Conservation (phyloP, 2,113 vertebrate species). For the Oryzias curvinotus region DNA sequence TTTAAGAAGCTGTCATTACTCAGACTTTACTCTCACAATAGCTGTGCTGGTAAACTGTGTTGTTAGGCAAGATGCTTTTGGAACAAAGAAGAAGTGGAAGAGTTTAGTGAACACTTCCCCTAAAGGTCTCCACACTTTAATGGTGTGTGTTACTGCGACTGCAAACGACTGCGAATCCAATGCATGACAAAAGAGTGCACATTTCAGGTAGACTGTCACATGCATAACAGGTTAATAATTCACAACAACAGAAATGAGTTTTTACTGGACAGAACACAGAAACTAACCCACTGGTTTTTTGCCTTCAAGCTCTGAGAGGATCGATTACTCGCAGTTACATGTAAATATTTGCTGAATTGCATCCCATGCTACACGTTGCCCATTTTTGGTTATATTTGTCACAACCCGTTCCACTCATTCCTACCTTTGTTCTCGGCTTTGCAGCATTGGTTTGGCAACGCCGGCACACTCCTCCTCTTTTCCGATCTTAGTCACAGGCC, state of each 20-base stretch:
- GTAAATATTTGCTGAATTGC: slow-evolving; percentile 45
- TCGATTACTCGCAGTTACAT: slow-evolving; percentile 27
- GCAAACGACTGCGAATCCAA: slow-evolving; percentile 14
- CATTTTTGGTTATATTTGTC: slow-evolving; percentile 56
- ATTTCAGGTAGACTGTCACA: slow-evolving; percentile 3
- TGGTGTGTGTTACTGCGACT: slow-evolving; percentile 17
- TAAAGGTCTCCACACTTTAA: slow-evolving; percentile 24
- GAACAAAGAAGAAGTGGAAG: slow-evolving; percentile 50
- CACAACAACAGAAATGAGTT: slow-evolving; percentile 8
- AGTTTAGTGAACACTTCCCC: slow-evolving; percentile 48
- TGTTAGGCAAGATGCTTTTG: slow-evolving; percentile 17
- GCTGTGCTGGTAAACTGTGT: slow-evolving; percentile 4
- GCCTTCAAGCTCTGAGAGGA: slow-evolving; percentile 6
- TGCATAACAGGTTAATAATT: slow-evolving; percentile 26
- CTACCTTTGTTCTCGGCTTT: slow-evolving; percentile 42
- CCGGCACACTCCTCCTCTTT: slow-evolving; percentile 76
- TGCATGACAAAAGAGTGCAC: neutral
- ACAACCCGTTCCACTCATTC: slow-evolving; percentile 40
- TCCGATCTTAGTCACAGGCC: slow-evolving; percentile 76
- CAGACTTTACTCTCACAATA: neutral
- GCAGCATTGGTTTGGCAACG: slow-evolving; percentile 72
- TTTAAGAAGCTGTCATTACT: neutral
- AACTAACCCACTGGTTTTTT: slow-evolving; percentile 2
- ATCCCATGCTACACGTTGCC: slow-evolving; percentile 35
- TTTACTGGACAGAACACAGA: slow-evolving; percentile 16